These are phyloP conservation scores for Melipona bicolor DNA, from an alignment of 2,888 invertebrate genomes.

Conservation along the genomic window DNA sequence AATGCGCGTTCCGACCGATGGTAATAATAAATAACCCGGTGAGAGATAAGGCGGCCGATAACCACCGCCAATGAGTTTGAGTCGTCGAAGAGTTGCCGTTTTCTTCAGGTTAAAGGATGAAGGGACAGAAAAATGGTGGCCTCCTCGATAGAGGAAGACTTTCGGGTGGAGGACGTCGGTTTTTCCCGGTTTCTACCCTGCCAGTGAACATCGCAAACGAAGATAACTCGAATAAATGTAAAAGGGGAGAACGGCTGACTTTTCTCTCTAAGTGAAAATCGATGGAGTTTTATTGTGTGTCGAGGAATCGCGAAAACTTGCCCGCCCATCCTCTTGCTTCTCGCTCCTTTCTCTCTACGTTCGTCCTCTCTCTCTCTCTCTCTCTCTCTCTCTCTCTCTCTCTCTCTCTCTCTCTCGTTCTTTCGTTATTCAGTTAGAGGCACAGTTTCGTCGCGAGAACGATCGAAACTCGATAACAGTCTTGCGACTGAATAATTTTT, in stretches of 20 bases:
- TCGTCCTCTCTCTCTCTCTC: not conserved
- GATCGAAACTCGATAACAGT: slow-evolving; percentile 62
- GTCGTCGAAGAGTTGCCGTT: slow-evolving; percentile 29
- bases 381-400: not conserved
- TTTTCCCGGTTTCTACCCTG: slow-evolving; percentile 1
- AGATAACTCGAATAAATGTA: slow-evolving; percentile 79
- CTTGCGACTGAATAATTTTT: slow-evolving; percentile 28
- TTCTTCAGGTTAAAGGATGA: slow-evolving; percentile 56
- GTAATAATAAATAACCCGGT: slow-evolving; percentile 70
- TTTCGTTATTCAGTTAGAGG: slow-evolving; percentile 23
- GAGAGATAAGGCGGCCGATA: slow-evolving; percentile 56
- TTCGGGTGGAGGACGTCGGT: slow-evolving; percentile 21
- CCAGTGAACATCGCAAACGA: slow-evolving; percentile 65
- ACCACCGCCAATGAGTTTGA: slow-evolving; percentile 61
- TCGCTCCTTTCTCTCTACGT: not conserved
- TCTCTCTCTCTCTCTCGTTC: not conserved
- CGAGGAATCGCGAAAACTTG: slow-evolving; percentile 46
- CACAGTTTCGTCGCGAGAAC: slow-evolving; percentile 37
- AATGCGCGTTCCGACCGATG: slow-evolving; percentile 58
- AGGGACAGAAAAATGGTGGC: slow-evolving; percentile 31
- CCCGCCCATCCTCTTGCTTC: not conserved
- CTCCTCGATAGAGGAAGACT: slow-evolving; percentile 11
- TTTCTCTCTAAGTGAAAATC: slow-evolving; percentile 78
- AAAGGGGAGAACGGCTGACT: slow-evolving; percentile 70
- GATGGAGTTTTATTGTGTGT: slow-evolving; percentile 74